Conservation (phyloP, 2,113 vertebrate species). For the Excalfactoria chinensis region DNA sequence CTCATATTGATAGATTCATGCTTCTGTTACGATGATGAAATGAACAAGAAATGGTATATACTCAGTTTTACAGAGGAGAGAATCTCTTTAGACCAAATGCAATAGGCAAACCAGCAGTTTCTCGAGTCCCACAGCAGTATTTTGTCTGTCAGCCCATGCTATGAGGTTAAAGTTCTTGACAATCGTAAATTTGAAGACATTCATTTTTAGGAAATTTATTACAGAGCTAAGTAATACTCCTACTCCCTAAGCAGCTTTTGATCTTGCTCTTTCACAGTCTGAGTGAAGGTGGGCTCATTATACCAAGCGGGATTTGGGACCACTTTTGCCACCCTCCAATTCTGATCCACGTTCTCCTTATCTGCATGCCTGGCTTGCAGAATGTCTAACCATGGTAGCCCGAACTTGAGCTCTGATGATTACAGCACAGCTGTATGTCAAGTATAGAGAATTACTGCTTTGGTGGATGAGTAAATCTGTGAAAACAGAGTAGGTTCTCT, state of each 20-base stretch:
- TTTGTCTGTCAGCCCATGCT: background rate
- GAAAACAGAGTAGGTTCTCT: slow-evolving; percentile 11
- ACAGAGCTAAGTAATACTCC: background rate
- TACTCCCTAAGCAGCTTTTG: background rate
- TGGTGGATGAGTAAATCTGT: background rate
- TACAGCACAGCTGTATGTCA: background rate
- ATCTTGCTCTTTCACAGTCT: background rate
- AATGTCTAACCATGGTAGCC: background rate
- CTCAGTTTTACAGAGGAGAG: background rate
- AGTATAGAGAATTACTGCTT: background rate
- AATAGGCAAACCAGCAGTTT: background rate
- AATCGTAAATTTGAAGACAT: background rate
- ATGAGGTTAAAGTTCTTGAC: background rate
- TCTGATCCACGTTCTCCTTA: background rate
- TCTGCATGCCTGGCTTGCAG: background rate
- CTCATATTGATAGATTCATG: background rate
- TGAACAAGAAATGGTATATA: background rate
- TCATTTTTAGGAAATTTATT: background rate
- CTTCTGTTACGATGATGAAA: background rate
- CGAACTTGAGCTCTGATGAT: background rate
- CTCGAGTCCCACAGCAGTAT: background rate
- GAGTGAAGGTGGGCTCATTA: background rate
- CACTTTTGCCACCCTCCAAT: background rate
- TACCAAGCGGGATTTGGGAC: background rate
- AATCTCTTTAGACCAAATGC: background rate